Percentiles rank a stretch among this genome's conserved stretches.
These are phyloP conservation scores for Urosaurus nigricauda DNA, from an alignment of 2,797 vertebrate species.

Conservation along the genomic window DNA sequence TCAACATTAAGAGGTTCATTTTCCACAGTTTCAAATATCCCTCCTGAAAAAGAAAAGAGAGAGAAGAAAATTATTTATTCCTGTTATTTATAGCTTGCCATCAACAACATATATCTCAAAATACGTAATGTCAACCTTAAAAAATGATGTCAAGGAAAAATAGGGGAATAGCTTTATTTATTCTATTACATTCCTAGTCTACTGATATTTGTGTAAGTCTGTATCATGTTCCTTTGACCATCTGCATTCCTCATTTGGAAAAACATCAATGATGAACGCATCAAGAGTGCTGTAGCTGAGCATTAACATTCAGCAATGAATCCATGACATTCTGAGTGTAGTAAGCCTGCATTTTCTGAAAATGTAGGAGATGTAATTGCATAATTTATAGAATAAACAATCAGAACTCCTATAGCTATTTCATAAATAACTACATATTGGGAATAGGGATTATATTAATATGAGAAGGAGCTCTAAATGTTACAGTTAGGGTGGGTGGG, in stretches of 20 bases:
- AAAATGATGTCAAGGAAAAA: background rate
- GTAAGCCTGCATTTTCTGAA: background rate
- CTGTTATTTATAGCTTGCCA: background rate
- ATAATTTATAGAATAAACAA: background rate
- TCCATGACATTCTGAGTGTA: background rate
- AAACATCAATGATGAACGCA: background rate
- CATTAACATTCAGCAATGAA: background rate
- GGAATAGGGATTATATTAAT: background rate
- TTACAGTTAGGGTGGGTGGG: background rate
- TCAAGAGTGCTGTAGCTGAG: no score
- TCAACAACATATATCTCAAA: background rate
- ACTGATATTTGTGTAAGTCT: background rate
- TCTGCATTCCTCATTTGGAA: background rate
- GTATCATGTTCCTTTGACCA: background rate
- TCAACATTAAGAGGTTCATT: conserved; percentile 96
- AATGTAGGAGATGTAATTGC: background rate
- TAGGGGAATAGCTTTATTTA: conserved; percentile 14
- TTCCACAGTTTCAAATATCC: conserved; percentile 98
- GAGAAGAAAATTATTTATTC: conserved; percentile 46
- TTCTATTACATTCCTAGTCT: background rate
- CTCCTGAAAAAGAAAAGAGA: conserved; percentile 86
- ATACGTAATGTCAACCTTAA: conserved; percentile 7
- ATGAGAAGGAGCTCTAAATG: no score
- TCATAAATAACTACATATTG: background rate
- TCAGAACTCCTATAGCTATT: background rate